Evolutionary conservation across 2,888 invertebrate genomes (phyloP).

Genomic region (Synergus umbraculus): DNA sequence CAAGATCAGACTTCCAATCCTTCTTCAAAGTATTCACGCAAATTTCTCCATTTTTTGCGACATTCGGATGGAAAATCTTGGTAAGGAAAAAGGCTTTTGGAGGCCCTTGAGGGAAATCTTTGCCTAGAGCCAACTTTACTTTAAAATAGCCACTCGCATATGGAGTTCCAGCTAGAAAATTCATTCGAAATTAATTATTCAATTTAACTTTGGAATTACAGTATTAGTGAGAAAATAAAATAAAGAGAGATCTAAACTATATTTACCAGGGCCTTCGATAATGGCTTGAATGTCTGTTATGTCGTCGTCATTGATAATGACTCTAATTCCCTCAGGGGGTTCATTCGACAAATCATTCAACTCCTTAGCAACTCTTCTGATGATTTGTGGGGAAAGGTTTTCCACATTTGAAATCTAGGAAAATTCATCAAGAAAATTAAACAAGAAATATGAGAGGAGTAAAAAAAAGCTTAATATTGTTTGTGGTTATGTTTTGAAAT

Average conservation of each 20-base stretch:
- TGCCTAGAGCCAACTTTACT: slow-evolving; percentile 92
- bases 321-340: slow-evolving; percentile 94
- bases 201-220: not conserved
- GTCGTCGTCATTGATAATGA: slow-evolving; percentile 93
- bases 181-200: not conserved
- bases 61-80: slow-evolving; percentile 98
- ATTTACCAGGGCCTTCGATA: slow-evolving; percentile 91
- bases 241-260: no score
- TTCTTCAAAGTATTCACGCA: slow-evolving; percentile 97
- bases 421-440: not conserved
- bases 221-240: not conserved
- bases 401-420: slow-evolving; percentile 92
- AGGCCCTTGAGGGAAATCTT: slow-evolving; percentile 94
- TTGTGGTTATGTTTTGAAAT: not conserved
- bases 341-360: slow-evolving; percentile 89
- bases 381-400: slow-evolving; percentile 95
- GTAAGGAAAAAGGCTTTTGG: slow-evolving; percentile 96
- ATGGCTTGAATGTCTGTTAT: slow-evolving; percentile 95
- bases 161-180: slow-evolving; percentile 89
- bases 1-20: slow-evolving; percentile 97
- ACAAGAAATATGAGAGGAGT: not conserved
- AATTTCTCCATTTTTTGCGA: slow-evolving; percentile 95
- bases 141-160: slow-evolving; percentile 93
- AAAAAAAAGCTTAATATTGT: not conserved
- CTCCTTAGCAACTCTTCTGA: slow-evolving; percentile 92